Percentiles rank a stretch among this genome's conserved stretches.
phyloP scores from a whole-genome alignment of 1,140 invertebrate genomes.

The Listronotus oregonensis region DNA sequence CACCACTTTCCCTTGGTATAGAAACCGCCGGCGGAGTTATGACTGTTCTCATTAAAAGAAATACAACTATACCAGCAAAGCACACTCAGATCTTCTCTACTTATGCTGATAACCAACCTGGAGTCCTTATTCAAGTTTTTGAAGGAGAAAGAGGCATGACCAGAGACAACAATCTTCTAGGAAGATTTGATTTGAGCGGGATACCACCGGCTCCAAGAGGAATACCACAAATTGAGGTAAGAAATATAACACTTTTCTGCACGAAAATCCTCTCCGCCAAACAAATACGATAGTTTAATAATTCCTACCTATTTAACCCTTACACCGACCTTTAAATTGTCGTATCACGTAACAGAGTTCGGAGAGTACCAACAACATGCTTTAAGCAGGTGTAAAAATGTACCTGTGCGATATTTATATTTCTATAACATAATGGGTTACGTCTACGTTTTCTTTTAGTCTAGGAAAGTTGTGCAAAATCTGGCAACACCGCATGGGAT shows the following conservation, averaged over 20 bases:
- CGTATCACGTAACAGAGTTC: no score
- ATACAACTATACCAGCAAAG: slow-evolving; percentile 63
- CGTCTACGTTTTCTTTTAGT: no score
- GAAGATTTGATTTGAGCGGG: slow-evolving; percentile 70
- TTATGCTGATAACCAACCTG: slow-evolving; percentile 59
- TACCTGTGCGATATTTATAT: no score
- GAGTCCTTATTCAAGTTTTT: slow-evolving; percentile 63
- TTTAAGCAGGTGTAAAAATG: no score
- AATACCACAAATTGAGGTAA: slow-evolving; percentile 49
- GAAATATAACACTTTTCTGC: not conserved
- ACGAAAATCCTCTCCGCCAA: no score
- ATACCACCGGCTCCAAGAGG: slow-evolving; percentile 66
- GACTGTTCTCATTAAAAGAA: slow-evolving; percentile 59
- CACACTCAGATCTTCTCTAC: slow-evolving; percentile 59
- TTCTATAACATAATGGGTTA: no score
- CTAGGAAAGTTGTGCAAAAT: no score
- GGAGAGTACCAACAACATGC: no score
- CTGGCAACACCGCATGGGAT: no score
- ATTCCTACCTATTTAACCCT: no score
- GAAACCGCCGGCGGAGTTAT: slow-evolving; percentile 58
- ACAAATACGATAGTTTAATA: no score
- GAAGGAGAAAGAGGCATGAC: slow-evolving; percentile 72
- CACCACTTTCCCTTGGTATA: slow-evolving; percentile 51
- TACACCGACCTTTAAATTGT: no score
- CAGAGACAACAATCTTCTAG: slow-evolving; percentile 71